Evolutionary conservation across 2,113 vertebrate species (phyloP), one percentile per base, ranked within the genome.

Genomic region (Morone saxatilis): DNA sequence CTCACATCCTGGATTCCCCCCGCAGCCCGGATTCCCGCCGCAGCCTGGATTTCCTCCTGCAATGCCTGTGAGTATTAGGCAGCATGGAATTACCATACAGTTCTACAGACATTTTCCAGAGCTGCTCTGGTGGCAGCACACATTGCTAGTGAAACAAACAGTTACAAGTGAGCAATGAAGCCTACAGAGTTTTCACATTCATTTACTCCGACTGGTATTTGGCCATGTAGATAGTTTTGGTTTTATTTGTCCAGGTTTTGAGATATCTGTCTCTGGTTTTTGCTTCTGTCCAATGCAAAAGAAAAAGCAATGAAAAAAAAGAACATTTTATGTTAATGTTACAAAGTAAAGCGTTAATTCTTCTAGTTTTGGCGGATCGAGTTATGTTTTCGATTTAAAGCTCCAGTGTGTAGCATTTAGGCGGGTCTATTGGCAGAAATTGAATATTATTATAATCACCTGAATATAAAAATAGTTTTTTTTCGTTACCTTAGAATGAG

Each of bases 31-130:
- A 0, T 84, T 75, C 14, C 62, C 79, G 0, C 0, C 63, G 0
- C 60, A 63, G 12, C 71, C 71, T 4, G 63, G 45, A 50, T 76
- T 88, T 67, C 70, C 83, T 73, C 60, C 78, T 60, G 73, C 69
- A 40, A 4, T 61, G 66, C 88, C 77, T 57, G 94, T 95, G 53
- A 91, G 90, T 88, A 51, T 70, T 11, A 61, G 14, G 1, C 6
- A 20, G 25, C n/a, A 1, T 53, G 9, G 31, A 6, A 61, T 9
- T 45, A 36, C 31, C 31, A 31, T 31, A 31, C 12, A 53, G 4
- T 62, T 40, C 19, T 19, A 50, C 25, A 14, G 13, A 59, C 7
- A 63, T 54, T 61, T 54, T 5, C 53, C 41, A 67, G 11, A 68
- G n/a, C 12, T 67, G 6, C 31, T 74, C 6, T 61, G 20, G 47